phyloP scores from a whole-genome alignment of 2,888 invertebrate species.

The Mantis religiosa region DNA sequence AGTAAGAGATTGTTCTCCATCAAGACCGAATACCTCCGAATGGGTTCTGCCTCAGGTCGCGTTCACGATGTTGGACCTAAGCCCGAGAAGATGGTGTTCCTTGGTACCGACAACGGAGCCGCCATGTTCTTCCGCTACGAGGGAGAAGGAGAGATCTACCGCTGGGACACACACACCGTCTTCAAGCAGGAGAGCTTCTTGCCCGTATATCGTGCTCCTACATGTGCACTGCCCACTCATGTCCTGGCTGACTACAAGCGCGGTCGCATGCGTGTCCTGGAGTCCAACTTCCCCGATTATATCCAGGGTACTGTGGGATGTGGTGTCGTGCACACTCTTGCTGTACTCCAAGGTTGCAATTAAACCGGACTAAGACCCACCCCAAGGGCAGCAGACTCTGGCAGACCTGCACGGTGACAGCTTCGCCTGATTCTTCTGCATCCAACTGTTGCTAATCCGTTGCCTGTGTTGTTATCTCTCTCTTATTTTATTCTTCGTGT shows the following conservation, averaged over 20 bases:
- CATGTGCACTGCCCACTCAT: slow-evolving; percentile 57
- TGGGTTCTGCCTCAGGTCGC: slow-evolving; percentile 52
- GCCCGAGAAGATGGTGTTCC: slow-evolving; percentile 51
- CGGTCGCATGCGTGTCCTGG: slow-evolving; percentile 55
- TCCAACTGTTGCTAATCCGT: not conserved
- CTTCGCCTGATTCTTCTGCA: not conserved
- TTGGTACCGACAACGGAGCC: slow-evolving; percentile 58
- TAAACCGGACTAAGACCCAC: not conserved
- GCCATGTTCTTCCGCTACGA: slow-evolving; percentile 61
- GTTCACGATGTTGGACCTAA: slow-evolving; percentile 57
- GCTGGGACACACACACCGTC: slow-evolving; percentile 58
- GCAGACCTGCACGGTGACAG: not conserved
- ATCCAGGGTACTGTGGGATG: slow-evolving; percentile 56
- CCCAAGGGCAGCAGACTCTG: not conserved
- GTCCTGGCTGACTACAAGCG: slow-evolving; percentile 56
- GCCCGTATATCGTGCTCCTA: slow-evolving; percentile 54
- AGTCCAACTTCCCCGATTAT: slow-evolving; percentile 64
- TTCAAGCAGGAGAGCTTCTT: slow-evolving; percentile 54
- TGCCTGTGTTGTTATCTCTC: not conserved
- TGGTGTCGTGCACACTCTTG: slow-evolving; percentile 45
- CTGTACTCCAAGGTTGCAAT: not conserved
- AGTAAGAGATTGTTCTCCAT: slow-evolving; percentile 60
- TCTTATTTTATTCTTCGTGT: not conserved
- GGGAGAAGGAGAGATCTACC: slow-evolving; percentile 57
- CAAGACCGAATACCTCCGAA: slow-evolving; percentile 57